Conservation (phyloP, 1,140 invertebrate species). For the Rhizoglyphus robini region DNA sequence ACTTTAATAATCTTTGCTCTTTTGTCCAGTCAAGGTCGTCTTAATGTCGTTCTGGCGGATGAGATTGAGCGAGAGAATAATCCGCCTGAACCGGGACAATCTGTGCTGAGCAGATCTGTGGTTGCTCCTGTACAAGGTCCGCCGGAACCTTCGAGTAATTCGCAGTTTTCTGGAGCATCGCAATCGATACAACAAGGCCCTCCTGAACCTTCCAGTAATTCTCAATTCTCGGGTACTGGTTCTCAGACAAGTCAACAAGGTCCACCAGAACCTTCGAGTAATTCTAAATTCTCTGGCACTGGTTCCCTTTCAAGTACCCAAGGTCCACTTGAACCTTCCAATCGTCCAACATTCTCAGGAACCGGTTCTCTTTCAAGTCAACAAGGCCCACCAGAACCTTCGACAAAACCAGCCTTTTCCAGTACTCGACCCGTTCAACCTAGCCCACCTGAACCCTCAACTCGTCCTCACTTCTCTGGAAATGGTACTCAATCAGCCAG, state of each 20-base stretch:
- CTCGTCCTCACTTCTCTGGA: neutral
- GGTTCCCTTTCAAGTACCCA: neutral
- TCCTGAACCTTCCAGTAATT: neutral
- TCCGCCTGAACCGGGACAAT: too few species aligned
- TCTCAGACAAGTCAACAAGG: neutral
- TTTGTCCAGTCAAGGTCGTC: too few species aligned
- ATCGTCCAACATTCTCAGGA: neutral
- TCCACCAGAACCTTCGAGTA: neutral
- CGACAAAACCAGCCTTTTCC: neutral
- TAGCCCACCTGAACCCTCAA: neutral
- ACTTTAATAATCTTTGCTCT: too few species aligned
- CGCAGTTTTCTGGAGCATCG: too few species aligned
- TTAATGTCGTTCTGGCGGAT: too few species aligned
- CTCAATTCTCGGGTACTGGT: neutral
- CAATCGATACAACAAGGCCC: too few species aligned
- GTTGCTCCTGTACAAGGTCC: too few species aligned
- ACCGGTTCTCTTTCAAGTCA: neutral
- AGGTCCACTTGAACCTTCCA: neutral
- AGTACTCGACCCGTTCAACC: neutral
- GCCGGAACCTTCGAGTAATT: too few species aligned
- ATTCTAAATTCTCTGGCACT: neutral
- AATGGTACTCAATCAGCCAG: too few species aligned
- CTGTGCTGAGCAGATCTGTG: too few species aligned
- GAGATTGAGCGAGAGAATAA: too few species aligned
- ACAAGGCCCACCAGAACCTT: neutral